These are phyloP conservation scores for Galaxias olidus DNA, from an alignment of 2,797 vertebrate species.

Conservation along the genomic window DNA sequence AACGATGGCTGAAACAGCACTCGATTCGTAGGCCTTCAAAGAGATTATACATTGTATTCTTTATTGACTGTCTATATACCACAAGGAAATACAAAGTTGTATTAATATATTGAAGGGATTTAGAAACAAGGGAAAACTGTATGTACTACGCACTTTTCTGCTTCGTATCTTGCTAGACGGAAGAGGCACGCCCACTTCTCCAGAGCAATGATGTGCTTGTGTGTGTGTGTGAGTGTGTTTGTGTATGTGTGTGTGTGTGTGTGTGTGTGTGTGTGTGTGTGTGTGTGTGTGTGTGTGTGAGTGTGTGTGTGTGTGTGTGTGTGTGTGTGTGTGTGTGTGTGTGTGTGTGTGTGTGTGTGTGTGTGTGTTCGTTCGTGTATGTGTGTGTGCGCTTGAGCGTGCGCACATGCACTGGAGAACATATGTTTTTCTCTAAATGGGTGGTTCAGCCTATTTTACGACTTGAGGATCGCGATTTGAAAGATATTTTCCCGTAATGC, in stretches of 20 bases:
- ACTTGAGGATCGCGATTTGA: not conserved
- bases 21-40: not conserved
- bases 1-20: not conserved
- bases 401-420: not conserved
- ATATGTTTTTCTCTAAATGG: slow-evolving; percentile 1
- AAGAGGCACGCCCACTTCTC: slow-evolving; percentile 79
- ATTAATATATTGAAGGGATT: slow-evolving; percentile 21
- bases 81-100: not conserved
- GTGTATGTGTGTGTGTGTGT: not conserved
- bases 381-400: not conserved
- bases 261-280: not conserved
- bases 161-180: slow-evolving; percentile 58
- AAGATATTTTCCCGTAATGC: not conserved
- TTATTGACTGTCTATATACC: not conserved
- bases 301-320: not conserved
- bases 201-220: slow-evolving; percentile 50
- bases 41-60: not conserved
- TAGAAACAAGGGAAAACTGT: slow-evolving; percentile 59
- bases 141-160: slow-evolving; percentile 77
- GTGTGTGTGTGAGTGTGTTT: too few relatives aligned
- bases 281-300: not conserved
- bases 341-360: slow-evolving; percentile 26
- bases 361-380: slow-evolving; percentile 13
- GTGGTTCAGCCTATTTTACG: not conserved
- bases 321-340: slow-evolving; percentile 20